A percentile compares a stretch with the other conserved stretches of the same genome.
Evolutionary conservation across 2,797 vertebrate genomes (phyloP).

Genomic region (Characodon lateralis): DNA sequence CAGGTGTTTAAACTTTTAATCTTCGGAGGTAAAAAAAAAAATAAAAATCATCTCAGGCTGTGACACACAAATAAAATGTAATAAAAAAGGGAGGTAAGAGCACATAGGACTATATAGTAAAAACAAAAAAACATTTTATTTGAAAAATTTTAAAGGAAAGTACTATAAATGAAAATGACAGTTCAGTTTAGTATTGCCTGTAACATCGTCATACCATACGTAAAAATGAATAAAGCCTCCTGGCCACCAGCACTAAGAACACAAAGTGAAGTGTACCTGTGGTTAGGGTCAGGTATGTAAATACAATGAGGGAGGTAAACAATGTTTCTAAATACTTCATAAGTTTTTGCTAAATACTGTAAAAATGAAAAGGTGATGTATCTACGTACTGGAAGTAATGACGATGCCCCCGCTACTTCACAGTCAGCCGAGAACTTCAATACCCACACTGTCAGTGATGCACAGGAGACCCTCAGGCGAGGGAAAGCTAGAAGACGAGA

Average conservation of each 20-base stretch:
- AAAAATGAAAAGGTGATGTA: slow-evolving; percentile 33
- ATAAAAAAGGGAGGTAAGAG: background rate
- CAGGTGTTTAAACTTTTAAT: slow-evolving; percentile 17
- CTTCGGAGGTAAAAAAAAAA: slow-evolving; percentile 50
- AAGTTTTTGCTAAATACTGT: slow-evolving; percentile 33
- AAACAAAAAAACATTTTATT: background rate
- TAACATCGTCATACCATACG: slow-evolving; percentile 2
- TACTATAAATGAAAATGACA: slow-evolving; percentile 22
- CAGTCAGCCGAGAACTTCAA: slow-evolving; percentile 50
- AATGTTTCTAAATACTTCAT: slow-evolving; percentile 33
- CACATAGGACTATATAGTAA: slow-evolving; percentile 4
- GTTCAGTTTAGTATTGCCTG: slow-evolving; percentile 2
- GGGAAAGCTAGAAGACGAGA: slow-evolving; percentile 47
- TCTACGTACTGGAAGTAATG: slow-evolving; percentile 31
- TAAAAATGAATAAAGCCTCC: slow-evolving; percentile 9
- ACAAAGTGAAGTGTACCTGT: slow-evolving; percentile 23
- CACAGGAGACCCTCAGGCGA: slow-evolving; percentile 21
- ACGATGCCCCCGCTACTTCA: slow-evolving; percentile 49
- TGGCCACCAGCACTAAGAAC: slow-evolving; percentile 23
- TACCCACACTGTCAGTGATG: slow-evolving; percentile 37
- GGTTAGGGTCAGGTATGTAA: background rate
- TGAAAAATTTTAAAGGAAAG: slow-evolving; percentile 14
- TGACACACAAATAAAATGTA: slow-evolving; percentile 1
- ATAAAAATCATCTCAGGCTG: slow-evolving; percentile 11
- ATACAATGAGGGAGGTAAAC: slow-evolving; percentile 43